Conservation (phyloP, 2,888 invertebrate genomes). For the Deilephila porcellus region DNA sequence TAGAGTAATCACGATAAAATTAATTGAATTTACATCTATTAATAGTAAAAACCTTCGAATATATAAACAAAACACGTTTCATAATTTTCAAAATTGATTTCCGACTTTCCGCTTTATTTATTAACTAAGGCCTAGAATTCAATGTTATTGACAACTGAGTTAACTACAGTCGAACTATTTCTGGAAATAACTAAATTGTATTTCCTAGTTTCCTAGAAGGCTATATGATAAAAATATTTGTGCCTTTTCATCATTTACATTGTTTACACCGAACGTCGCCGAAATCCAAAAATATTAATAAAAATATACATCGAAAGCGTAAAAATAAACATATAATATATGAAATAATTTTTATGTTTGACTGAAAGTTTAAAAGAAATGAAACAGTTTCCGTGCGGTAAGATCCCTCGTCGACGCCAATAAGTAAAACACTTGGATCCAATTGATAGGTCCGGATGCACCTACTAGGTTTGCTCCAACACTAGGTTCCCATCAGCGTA, state of each 20-base stretch:
- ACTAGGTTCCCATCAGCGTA: not conserved
- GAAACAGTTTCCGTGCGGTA: not conserved
- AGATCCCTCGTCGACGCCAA: not conserved
- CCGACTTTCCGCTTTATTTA: conserved; percentile 14
- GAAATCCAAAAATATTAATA: too few species aligned
- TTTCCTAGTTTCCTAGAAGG: conserved; percentile 11
- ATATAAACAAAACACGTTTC: not conserved
- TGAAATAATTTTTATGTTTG: not conserved
- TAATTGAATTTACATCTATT: not conserved
- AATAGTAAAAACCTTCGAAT: not conserved
- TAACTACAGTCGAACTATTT: conserved; percentile 5
- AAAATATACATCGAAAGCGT: too few species aligned
- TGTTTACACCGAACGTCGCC: too few species aligned
- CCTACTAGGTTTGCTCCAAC: not conserved
- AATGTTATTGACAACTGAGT: not conserved
- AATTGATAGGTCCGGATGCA: conserved; percentile 12
- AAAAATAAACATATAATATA: not conserved
- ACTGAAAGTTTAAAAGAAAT: not conserved
- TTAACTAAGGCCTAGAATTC: not conserved
- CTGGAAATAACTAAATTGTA: conserved; percentile 1
- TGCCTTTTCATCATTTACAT: too few species aligned
- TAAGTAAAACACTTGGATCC: conserved; percentile 2
- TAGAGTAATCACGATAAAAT: not conserved
- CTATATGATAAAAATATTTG: not conserved
- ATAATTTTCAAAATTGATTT: not conserved